Percentiles rank a stretch among this genome's conserved stretches.
Evolutionary conservation across 1,140 invertebrate genomes (phyloP).

Genomic region (Monomorium pharaonis): DNA sequence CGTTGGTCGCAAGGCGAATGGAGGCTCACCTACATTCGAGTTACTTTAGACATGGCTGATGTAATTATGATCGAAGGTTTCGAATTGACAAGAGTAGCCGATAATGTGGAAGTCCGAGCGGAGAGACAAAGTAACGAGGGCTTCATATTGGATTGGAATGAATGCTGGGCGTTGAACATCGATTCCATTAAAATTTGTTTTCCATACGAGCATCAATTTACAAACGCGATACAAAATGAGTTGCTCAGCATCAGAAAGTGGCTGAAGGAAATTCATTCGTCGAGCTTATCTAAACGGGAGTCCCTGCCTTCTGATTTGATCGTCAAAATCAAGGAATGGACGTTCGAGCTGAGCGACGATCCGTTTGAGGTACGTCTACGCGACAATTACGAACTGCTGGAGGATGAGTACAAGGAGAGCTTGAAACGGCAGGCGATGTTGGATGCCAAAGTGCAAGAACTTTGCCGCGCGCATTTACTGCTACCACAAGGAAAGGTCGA

Average conservation of each 20-base stretch:
- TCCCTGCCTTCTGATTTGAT: conserved; percentile 93
- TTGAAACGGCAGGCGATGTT: conserved; percentile 96
- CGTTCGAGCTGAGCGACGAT: conserved; percentile 98
- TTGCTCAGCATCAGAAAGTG: conserved; percentile 96
- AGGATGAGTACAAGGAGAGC: conserved; percentile 98
- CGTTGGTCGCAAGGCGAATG: conserved; percentile 82
- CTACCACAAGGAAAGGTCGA: conserved; percentile 95
- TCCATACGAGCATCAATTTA: conserved; percentile 97
- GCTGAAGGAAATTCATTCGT: conserved; percentile 90
- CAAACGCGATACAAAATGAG: conserved; percentile 96
- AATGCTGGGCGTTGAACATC: conserved; percentile 90
- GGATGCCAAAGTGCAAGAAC: conserved; percentile 93
- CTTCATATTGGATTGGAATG: conserved; percentile 90
- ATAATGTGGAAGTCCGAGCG: conserved; percentile 87
- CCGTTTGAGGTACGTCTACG: conserved; percentile 98
- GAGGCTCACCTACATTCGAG: conserved; percentile 79
- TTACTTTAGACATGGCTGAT: conserved; percentile 90
- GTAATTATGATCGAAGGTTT: conserved; percentile 91
- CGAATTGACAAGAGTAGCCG: conserved; percentile 86
- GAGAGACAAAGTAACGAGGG: conserved; percentile 91
- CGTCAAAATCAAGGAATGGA: conserved; percentile 94
- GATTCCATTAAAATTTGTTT: conserved; percentile 92
- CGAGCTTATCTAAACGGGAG: conserved; percentile 72
- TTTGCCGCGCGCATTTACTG: conserved; percentile 92
- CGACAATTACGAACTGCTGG: conserved; percentile 97